phyloP scores from a whole-genome alignment of 2,888 invertebrate genomes.

The Achlya flavicornis region DNA sequence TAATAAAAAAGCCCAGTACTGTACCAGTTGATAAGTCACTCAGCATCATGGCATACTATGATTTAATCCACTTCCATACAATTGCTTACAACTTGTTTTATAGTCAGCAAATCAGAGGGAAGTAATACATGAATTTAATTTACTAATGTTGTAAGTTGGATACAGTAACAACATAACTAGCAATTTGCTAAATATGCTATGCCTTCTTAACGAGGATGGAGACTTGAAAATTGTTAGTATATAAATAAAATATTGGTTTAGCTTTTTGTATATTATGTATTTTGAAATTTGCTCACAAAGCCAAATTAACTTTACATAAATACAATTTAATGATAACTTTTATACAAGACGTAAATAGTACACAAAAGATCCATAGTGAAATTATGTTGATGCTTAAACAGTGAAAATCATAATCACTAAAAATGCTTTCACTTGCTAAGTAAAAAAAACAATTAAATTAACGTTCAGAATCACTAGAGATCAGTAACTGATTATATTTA shows the following conservation, averaged over 20 bases:
- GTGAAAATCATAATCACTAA: constrained; percentile 62
- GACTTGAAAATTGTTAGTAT: neutral
- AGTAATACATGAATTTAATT: neutral
- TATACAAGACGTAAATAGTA: constrained; percentile 80
- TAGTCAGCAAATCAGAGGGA: neutral
- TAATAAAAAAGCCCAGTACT: neutral
- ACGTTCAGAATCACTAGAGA: constrained; percentile 73
- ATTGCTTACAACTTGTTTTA: neutral
- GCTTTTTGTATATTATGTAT: constrained; percentile 82
- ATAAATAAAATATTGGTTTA: constrained; percentile 77
- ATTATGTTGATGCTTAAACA: constrained; percentile 61
- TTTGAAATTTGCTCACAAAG: constrained; percentile 82
- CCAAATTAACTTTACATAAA: constrained; percentile 83
- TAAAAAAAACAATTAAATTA: constrained; percentile 56
- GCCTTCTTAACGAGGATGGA: neutral
- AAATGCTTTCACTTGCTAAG: constrained; percentile 61
- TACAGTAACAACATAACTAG: neutral
- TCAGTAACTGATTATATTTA: constrained; percentile 65
- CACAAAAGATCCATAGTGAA: constrained; percentile 75
- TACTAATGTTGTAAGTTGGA: too few species aligned
- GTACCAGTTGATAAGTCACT: neutral
- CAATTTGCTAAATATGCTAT: neutral
- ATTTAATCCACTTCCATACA: neutral
- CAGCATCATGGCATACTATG: too few species aligned
- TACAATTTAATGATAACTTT: constrained; percentile 81